Conservation (phyloP, 2,888 invertebrate species). For the Sipha maydis region DNA sequence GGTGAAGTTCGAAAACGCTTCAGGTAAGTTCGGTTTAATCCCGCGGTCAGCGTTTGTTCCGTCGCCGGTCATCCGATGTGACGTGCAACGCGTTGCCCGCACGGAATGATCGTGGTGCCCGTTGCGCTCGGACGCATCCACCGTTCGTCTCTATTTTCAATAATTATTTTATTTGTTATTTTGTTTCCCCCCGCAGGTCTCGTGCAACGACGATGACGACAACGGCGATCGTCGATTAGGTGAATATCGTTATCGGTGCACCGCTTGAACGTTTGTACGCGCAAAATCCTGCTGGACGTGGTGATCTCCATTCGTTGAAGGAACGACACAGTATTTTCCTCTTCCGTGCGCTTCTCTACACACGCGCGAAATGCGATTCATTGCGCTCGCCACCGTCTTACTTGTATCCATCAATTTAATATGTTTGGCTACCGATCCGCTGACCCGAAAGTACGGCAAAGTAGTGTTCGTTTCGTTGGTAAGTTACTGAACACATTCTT, state of each 20-base stretch:
- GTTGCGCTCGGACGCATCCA: not conserved
- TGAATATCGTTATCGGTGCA: not conserved
- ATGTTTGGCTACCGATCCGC: conserved; percentile 23
- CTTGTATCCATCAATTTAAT: not conserved
- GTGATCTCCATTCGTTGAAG: not conserved
- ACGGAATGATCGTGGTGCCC: not conserved
- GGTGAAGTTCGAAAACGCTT: too few species aligned
- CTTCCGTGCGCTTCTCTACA: not conserved
- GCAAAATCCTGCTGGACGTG: not conserved
- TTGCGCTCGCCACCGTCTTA: not conserved
- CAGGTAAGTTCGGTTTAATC: too few species aligned
- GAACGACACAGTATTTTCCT: not conserved
- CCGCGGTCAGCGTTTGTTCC: too few species aligned
- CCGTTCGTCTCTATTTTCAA: not conserved
- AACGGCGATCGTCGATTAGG: not conserved
- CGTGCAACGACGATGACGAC: not conserved
- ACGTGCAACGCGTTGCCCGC: not conserved
- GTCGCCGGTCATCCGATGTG: too few species aligned
- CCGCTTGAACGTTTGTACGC: not conserved
- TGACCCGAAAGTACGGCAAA: conserved; percentile 48
- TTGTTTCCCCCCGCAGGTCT: not conserved
- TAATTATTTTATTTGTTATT: not conserved
- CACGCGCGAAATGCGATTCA: not conserved
- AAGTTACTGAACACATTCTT: not conserved
- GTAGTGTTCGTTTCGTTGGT: conserved; percentile 32